A percentile compares a stretch with the other conserved stretches of the same genome.
Conservation (phyloP, 2,797 vertebrate genomes). For the Hippocampus kuda region DNA sequence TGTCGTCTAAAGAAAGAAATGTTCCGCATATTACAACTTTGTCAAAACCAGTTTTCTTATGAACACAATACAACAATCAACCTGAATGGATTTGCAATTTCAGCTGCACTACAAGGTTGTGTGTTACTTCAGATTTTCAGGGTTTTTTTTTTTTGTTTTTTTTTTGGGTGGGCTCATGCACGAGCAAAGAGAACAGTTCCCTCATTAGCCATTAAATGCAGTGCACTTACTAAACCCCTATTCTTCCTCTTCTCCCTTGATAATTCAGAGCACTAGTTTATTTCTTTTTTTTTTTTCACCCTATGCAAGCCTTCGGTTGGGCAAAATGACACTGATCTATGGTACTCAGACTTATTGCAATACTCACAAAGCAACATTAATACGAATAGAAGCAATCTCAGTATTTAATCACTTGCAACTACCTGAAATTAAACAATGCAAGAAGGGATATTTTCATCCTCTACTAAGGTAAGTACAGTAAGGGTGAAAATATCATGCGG, state of each 20-base stretch:
- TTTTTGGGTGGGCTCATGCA: neutral
- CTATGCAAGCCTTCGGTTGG: neutral
- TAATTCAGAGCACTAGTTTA: neutral
- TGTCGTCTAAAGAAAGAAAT: too few species aligned
- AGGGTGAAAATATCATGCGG: neutral
- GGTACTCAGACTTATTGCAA: neutral
- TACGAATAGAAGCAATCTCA: neutral
- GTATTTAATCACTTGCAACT: neutral
- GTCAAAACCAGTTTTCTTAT: neutral
- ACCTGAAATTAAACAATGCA: neutral
- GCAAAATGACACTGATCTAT: neutral
- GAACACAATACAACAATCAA: too few species aligned
- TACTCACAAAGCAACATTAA: neutral
- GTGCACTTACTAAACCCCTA: neutral
- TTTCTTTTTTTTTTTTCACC: neutral
- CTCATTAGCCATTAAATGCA: neutral
- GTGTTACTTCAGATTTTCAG: neutral
- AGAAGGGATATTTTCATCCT: neutral
- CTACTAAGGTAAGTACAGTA: neutral
- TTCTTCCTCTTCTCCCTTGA: neutral
- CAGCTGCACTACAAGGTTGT: neutral
- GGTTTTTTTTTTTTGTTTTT: neutral
- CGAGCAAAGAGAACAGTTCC: neutral
- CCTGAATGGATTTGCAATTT: neutral
- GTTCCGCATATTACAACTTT: neutral